Evolutionary conservation across 2,797 vertebrate genomes (phyloP), one percentile per base, ranked within the genome.

Genomic region (Galago senegalensis): DNA sequence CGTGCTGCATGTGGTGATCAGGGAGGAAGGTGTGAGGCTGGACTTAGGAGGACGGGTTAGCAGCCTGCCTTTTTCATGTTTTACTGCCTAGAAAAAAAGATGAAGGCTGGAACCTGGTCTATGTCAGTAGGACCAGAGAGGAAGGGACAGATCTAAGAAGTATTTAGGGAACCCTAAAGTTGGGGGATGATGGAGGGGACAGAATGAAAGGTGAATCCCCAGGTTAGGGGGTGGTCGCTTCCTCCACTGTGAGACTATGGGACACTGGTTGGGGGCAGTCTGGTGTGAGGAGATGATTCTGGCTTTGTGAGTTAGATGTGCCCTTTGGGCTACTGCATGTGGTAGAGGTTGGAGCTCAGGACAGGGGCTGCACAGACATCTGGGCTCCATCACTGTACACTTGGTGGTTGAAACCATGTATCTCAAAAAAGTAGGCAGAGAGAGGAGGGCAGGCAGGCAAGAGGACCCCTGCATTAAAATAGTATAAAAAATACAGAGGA

Each of bases 1-100:
- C 0, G 0, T 84, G 75, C 7, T 14, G 14, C 14, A 1, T 16
- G 12, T 27, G 31, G 5, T 14, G 9, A 2, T 31, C 37, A 40
- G 76, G 84, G 67, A 73, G 5, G 10, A 49, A 72, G 3, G 4
- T 13, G 2, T 23, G 25, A 60, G 65, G 11, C 43, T 81, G 20
- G 1, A 56, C 29, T 5, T 25, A 2, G 21, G 6, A 90, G 7
- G 40, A 23, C 56, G 27, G n/a, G 21, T 29, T 27, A 40, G 27
- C n/a, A 29, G 21, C 3, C 31, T 27, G 1, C n/a, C 27, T 43
- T 84, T 70, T 43, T 10, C 5, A 0, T 5, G 1, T 69, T 69
- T 89, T 67, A 14, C 11, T 56, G 2, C 77, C 72, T 56, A 63
- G 56, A 58, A 43, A 17, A 81, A 14, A 72, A 75, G 72, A 31